Evolutionary conservation across 2,888 invertebrate species (phyloP).

Genomic region (Octodonta nipae): DNA sequence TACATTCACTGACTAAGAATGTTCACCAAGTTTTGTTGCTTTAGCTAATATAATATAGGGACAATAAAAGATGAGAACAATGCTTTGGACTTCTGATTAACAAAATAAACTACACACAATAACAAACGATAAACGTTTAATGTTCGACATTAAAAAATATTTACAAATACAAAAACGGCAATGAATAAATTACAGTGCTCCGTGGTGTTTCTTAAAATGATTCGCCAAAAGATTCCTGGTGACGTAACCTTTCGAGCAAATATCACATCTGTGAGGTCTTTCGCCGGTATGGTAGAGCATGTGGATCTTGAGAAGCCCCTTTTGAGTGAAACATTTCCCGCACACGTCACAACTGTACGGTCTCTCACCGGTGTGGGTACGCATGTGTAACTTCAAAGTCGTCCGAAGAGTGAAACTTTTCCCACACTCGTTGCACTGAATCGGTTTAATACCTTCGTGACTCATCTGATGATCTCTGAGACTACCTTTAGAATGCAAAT

Average conservation of each 20-base stretch:
- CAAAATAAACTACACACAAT: too few species aligned
- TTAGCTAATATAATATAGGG: too few species aligned
- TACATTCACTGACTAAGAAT: too few species aligned
- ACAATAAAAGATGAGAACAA: too few species aligned
- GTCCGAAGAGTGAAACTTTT: constrained; percentile 24
- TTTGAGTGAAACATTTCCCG: constrained; percentile 27
- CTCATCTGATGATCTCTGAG: not conserved
- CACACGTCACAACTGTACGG: constrained; percentile 41
- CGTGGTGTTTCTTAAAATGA: not conserved
- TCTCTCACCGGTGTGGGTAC: constrained; percentile 43
- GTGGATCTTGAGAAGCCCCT: constrained; percentile 21
- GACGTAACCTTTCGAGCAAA: constrained; percentile 23
- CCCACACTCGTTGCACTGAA: constrained; percentile 34
- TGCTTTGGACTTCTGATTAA: too few species aligned
- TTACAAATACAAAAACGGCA: too few species aligned
- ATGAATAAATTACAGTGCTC: too few species aligned
- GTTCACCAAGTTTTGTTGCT: too few species aligned
- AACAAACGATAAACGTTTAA: too few species aligned
- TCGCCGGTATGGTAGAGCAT: constrained; percentile 23
- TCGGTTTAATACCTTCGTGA: constrained; percentile 28
- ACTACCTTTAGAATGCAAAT: not conserved
- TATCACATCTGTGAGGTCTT: constrained; percentile 21
- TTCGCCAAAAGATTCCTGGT: not conserved
- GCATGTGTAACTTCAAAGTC: constrained; percentile 19
- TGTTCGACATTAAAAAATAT: too few species aligned